A percentile compares a stretch with the other conserved stretches of the same genome.
These are phyloP conservation scores for Poecilia latipinna DNA, from an alignment of 2,113 vertebrate genomes.

Conservation along the genomic window DNA sequence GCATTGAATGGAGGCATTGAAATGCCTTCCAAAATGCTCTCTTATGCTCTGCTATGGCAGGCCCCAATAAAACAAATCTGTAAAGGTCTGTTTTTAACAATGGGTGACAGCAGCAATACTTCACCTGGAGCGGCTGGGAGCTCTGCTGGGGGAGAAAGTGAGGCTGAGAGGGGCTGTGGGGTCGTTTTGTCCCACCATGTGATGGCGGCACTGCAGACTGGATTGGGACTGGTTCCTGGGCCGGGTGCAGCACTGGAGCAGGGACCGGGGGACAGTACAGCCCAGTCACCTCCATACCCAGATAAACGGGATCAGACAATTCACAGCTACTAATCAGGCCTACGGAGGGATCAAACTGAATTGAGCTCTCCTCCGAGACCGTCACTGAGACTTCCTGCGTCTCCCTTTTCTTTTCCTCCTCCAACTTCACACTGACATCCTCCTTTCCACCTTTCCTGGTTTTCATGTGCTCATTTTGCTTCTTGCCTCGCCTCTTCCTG, in stretches of 20 bases:
- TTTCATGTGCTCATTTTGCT: conserved; percentile 44
- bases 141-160: conserved; percentile 40
- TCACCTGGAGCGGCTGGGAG: conserved; percentile 64
- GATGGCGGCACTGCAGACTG: conserved; percentile 41
- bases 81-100: neutral
- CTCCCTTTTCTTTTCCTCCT: conserved; percentile 35
- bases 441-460: conserved; percentile 40
- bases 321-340: conserved; percentile 53
- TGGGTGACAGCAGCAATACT: neutral
- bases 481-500: conserved; percentile 51
- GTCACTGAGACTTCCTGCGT: conserved; percentile 14
- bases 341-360: conserved; percentile 34
- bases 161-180: conserved; percentile 40
- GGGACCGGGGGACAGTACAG: conserved; percentile 36
- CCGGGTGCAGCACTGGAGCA: conserved; percentile 38
- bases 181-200: conserved; percentile 46
- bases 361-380: conserved; percentile 29
- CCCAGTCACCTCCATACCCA: conserved; percentile 43
- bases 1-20: too few species aligned
- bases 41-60: too few species aligned
- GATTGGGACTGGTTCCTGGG: conserved; percentile 36
- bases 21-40: too few species aligned
- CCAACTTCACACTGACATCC: conserved; percentile 13
- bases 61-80: too few species aligned
- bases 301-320: conserved; percentile 53